Percentiles rank a stretch among this genome's conserved stretches.
Evolutionary conservation across 2,797 vertebrate species (phyloP).

Genomic region (Pyrocephalus nanus): DNA sequence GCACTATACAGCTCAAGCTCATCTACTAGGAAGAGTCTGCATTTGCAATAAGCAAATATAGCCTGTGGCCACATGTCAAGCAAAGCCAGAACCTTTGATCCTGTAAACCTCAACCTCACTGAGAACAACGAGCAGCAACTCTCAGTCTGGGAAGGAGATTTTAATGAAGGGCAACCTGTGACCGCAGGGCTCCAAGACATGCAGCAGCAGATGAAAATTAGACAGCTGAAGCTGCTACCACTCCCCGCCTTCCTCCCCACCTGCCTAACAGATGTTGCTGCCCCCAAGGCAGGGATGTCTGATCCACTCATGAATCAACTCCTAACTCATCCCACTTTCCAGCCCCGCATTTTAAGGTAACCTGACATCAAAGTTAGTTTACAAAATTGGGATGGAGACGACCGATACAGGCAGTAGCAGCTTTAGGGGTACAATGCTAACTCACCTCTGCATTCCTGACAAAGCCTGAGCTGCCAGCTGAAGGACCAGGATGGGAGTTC

Average conservation of each 20-base stretch:
- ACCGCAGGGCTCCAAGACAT: background rate
- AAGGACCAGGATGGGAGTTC: background rate
- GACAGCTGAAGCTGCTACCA: background rate
- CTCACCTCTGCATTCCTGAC: background rate
- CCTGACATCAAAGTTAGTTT: background rate
- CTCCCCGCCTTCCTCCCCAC: background rate
- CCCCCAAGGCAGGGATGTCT: slow-evolving; percentile 17
- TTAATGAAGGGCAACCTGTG: background rate
- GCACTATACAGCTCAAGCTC: background rate
- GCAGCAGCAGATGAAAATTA: background rate
- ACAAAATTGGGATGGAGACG: background rate
- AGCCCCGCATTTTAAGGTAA: background rate
- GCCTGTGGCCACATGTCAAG: background rate
- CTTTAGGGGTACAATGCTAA: background rate
- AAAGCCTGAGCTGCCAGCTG: background rate
- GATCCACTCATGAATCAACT: background rate
- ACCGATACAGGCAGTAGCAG: background rate
- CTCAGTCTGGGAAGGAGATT: background rate
- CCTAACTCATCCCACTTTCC: background rate
- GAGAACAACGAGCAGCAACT: background rate
- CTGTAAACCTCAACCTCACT: background rate
- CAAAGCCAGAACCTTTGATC: background rate
- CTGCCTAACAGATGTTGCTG: background rate
- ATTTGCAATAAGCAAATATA: background rate
- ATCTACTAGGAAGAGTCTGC: background rate